A percentile compares a stretch with the other conserved stretches of the same genome.
Evolutionary conservation across 2,113 vertebrate species (phyloP).

Genomic region (Dolichallabes microphthalmus): DNA sequence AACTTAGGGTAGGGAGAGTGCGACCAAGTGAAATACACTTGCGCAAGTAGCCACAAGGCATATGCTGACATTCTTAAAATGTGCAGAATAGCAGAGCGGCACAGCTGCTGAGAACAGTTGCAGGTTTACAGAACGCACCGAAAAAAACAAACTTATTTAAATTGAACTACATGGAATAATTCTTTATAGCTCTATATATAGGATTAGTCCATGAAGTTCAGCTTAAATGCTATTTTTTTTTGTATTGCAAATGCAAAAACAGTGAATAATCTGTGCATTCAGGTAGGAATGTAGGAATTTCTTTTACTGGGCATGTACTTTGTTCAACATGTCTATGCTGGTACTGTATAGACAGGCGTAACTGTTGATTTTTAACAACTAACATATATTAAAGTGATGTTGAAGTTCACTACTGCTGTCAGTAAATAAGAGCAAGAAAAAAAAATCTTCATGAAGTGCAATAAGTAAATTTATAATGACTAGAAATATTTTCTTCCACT

Average conservation of each 20-base stretch:
- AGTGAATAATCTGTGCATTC: too few relatives aligned
- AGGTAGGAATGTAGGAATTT: too few relatives aligned
- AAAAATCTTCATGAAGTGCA: background rate
- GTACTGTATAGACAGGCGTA: too few relatives aligned
- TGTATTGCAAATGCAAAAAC: background rate
- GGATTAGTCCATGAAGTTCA: background rate
- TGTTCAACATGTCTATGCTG: too few relatives aligned
- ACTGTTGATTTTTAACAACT: too few relatives aligned
- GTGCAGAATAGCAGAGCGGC: conserved; percentile 45
- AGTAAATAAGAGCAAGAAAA: background rate
- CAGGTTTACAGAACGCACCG: background rate
- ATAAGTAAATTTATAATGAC: background rate
- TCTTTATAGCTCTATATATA: too few relatives aligned
- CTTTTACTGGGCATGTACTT: too few relatives aligned
- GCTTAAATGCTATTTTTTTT: background rate
- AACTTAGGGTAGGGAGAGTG: background rate
- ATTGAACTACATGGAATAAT: background rate
- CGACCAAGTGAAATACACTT: conserved; percentile 2
- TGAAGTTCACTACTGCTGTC: background rate
- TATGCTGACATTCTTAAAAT: conserved; percentile 48
- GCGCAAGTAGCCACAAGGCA: conserved; percentile 13
- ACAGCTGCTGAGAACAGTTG: conserved; percentile 30
- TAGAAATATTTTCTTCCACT: background rate
- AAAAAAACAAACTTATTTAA: background rate
- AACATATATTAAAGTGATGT: background rate